Evolutionary conservation across 2,113 vertebrate genomes (phyloP).

Genomic region (Ictidomys tridecemlineatus): DNA sequence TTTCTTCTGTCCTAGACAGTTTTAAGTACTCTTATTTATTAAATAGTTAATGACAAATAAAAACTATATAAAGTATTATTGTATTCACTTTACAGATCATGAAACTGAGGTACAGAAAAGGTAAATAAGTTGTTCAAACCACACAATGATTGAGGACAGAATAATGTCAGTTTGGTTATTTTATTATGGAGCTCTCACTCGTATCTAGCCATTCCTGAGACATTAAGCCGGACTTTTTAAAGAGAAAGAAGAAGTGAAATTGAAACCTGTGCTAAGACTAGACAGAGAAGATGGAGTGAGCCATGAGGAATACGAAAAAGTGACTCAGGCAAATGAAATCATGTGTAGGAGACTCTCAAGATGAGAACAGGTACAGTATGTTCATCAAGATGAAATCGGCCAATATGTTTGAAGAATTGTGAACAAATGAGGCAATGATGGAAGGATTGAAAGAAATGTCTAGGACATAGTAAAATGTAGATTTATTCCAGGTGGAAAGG

Average conservation of each 20-base stretch:
- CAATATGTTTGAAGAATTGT: background rate
- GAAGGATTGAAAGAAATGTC: background rate
- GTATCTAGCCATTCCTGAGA: background rate
- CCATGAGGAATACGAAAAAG: background rate
- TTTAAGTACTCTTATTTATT: background rate
- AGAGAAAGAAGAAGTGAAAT: background rate
- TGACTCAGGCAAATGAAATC: background rate
- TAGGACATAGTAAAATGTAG: background rate
- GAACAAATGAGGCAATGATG: background rate
- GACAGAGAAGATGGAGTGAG: background rate
- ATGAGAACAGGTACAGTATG: background rate
- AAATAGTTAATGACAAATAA: background rate
- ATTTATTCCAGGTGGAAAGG: slow-evolving; percentile 1
- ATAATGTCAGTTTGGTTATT: background rate
- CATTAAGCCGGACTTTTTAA: background rate
- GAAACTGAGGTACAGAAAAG: background rate
- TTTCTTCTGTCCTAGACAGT: background rate
- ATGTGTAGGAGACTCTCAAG: background rate
- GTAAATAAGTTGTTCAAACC: background rate
- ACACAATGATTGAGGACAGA: background rate
- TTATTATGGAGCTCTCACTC: background rate
- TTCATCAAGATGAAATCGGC: background rate
- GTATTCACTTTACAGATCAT: background rate
- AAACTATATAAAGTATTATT: background rate
- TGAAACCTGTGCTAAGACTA: background rate